A percentile compares a stretch with the other conserved stretches of the same genome.
Conservation (phyloP, 2,113 vertebrate genomes). For the Tachycineta bicolor region DNA sequence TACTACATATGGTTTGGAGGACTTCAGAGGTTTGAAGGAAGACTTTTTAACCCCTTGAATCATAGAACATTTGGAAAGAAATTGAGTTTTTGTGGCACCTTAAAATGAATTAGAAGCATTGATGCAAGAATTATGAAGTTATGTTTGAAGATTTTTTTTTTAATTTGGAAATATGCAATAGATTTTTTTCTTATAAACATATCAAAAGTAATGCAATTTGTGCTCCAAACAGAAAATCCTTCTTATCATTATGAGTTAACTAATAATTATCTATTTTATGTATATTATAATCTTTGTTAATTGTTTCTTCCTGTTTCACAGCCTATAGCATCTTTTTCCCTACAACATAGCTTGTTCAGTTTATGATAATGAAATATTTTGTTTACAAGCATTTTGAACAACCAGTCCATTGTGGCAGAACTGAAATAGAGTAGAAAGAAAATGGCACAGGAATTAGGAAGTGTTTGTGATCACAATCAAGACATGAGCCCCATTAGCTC, state of each 20-base stretch:
- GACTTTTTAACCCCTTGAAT: neutral
- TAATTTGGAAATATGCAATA: neutral
- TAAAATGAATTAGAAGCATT: neutral
- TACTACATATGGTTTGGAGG: neutral
- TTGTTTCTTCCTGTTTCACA: neutral
- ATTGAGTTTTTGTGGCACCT: neutral
- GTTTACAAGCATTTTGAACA: neutral
- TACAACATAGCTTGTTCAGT: neutral
- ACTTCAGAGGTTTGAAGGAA: neutral
- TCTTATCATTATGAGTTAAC: neutral
- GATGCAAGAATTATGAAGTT: neutral
- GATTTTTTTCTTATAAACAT: neutral
- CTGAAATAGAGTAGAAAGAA: neutral
- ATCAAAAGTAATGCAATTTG: neutral
- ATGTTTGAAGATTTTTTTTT: neutral
- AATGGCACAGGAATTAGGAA: neutral
- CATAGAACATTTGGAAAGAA: neutral
- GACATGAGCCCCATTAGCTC: neutral
- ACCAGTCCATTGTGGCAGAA: neutral
- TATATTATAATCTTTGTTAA: neutral
- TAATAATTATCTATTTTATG: neutral
- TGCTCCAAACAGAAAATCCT: neutral
- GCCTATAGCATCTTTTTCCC: neutral
- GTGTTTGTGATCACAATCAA: neutral
- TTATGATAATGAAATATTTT: neutral